Conservation (phyloP, 2,797 vertebrate genomes). For the Hipposideros larvatus region DNA sequence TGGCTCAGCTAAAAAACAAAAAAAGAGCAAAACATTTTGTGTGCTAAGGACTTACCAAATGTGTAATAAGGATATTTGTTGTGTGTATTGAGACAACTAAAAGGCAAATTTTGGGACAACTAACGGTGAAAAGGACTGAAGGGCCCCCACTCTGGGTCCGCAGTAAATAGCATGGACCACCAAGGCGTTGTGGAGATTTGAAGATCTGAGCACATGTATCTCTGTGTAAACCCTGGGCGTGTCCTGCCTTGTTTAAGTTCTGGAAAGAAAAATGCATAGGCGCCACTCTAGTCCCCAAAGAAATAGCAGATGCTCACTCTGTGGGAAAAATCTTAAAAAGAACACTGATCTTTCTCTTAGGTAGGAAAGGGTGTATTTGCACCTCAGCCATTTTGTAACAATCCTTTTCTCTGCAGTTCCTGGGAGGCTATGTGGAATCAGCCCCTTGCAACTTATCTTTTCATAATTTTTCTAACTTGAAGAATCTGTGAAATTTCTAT, state of each 20-base stretch:
- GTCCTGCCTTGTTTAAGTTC: not conserved
- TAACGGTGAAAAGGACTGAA: not conserved
- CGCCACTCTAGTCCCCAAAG: not conserved
- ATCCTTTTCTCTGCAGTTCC: not conserved
- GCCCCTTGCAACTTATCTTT: not conserved
- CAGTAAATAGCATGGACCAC: not conserved
- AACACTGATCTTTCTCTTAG: not conserved
- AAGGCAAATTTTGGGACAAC: not conserved
- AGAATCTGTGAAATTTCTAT: slow-evolving; percentile 20
- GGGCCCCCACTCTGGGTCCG: too few relatives aligned
- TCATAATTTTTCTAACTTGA: not conserved
- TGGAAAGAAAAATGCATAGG: not conserved
- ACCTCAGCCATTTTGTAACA: not conserved
- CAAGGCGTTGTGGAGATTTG: not conserved
- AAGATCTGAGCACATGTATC: not conserved
- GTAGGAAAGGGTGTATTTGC: not conserved
- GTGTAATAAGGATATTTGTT: not conserved
- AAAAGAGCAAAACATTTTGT: not conserved
- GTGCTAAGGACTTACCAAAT: not conserved
- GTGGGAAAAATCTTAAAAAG: not conserved
- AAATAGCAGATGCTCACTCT: not conserved
- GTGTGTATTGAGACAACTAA: not conserved
- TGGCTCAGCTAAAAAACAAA: too few relatives aligned
- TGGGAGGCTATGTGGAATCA: not conserved
- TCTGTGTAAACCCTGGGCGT: not conserved